These are phyloP conservation scores for Monoplex corrugatus DNA, from an alignment of 2,888 invertebrate species.

Conservation along the genomic window DNA sequence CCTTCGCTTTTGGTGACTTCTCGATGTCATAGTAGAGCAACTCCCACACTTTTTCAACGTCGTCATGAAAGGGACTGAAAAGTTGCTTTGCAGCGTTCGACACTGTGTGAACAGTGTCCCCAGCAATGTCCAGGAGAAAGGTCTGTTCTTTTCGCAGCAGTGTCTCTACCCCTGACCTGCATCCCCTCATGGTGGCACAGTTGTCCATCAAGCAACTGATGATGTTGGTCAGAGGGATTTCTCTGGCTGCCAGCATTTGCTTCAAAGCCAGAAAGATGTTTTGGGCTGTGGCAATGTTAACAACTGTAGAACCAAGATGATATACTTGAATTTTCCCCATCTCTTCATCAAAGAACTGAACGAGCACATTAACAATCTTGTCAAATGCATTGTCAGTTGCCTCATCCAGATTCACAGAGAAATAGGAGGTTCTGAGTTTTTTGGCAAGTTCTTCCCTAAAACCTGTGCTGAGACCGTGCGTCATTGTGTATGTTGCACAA, in stretches of 20 bases:
- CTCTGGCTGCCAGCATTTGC: background rate
- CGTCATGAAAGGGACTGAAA: background rate
- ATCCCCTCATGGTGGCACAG: background rate
- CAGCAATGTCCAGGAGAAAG: background rate
- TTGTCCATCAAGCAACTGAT: background rate
- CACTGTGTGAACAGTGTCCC: constrained; percentile 16
- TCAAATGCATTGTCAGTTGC: background rate
- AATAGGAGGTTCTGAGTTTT: background rate
- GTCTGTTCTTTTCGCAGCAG: background rate
- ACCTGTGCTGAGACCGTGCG: background rate
- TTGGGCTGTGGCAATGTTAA: background rate
- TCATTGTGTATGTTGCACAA: background rate
- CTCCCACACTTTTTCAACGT: background rate
- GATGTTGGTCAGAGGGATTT: background rate
- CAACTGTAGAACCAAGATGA: background rate
- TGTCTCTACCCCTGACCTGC: background rate
- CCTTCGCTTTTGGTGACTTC: background rate
- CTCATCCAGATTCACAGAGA: background rate
- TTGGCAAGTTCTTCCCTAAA: background rate
- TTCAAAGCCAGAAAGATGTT: background rate
- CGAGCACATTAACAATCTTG: background rate
- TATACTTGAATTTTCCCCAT: no score
- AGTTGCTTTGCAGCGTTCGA: background rate
- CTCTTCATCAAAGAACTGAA: background rate
- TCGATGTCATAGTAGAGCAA: background rate